Evolutionary conservation across 2,113 vertebrate genomes (phyloP).

Genomic region (Lepisosteus osseus): DNA sequence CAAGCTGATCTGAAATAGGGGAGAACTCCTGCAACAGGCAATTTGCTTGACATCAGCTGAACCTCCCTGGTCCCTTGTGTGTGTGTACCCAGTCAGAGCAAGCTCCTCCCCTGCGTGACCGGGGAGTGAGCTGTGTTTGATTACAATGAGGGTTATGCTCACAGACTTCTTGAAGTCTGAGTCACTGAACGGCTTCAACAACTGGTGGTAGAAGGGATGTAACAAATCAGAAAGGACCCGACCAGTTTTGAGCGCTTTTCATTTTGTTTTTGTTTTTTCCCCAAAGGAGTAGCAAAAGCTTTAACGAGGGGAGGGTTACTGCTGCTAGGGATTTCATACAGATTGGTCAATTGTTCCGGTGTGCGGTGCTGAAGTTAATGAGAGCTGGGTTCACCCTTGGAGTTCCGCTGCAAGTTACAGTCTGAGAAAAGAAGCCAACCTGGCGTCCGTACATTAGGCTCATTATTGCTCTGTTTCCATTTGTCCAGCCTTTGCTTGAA

Average conservation of each 20-base stretch:
- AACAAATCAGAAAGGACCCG: background rate
- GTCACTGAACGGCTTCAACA: conserved; percentile 13
- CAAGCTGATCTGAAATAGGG: no score
- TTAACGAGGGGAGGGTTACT: background rate
- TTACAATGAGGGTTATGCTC: conserved; percentile 17
- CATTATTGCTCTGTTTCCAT: conserved; percentile 13
- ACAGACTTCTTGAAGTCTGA: conserved; percentile 12
- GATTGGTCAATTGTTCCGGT: no score
- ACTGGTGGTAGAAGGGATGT: background rate
- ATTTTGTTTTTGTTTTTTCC: background rate
- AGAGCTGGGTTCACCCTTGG: conserved; percentile 36
- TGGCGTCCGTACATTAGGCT: conserved; percentile 28
- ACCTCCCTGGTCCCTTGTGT: background rate
- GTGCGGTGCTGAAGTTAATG: no score
- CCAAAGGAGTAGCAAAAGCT: background rate
- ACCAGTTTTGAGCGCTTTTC: background rate
- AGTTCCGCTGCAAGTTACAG: conserved; percentile 58
- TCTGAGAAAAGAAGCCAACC: conserved; percentile 60
- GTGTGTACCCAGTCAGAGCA: background rate
- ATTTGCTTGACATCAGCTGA: no score
- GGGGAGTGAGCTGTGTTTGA: conserved; percentile 21
- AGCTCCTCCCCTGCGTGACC: conserved; percentile 20
- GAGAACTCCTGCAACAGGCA: no score
- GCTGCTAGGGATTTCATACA: no score
- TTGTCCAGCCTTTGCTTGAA: conserved; percentile 78